Evolutionary conservation across 92 coral and sea anemone genomes (phyloP).

Genomic region (Ricordea florida): DNA sequence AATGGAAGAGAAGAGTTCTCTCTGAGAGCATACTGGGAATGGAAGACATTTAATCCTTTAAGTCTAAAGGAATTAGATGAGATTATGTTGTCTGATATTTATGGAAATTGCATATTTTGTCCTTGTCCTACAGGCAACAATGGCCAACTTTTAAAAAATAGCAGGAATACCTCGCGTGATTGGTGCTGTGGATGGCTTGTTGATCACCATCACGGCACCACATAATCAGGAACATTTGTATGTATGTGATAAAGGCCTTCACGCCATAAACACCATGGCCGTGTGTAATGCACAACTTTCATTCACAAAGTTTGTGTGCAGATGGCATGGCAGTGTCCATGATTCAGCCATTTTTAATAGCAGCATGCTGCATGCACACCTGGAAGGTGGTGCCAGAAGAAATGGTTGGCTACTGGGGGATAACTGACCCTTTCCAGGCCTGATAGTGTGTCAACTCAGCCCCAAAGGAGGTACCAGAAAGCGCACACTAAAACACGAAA

Average conservation of each 20-base stretch:
- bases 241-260: conserved; percentile 3
- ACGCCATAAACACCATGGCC: conserved; percentile 15
- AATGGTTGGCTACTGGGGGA: conserved; percentile 27
- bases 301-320: conserved; percentile 8
- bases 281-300: background rate
- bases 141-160: conserved; percentile 15
- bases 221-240: background rate
- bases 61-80: background rate
- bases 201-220: conserved; percentile 12
- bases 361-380: conserved; percentile 12
- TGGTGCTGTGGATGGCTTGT: background rate
- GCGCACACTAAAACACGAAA: background rate
- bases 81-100: background rate
- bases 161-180: conserved; percentile 13
- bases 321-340: conserved; percentile 13
- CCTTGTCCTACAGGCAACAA: conserved; percentile 5
- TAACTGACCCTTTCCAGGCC: conserved; percentile 17
- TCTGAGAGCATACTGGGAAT: background rate
- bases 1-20: background rate
- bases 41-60: background rate
- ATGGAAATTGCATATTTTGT: background rate
- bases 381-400: conserved; percentile 1
- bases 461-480: conserved; percentile 17
- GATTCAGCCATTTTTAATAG: background rate
- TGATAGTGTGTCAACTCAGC: background rate